These are phyloP conservation scores for Eretmochelys imbricata DNA, from an alignment of 2,113 vertebrate genomes.

Conservation along the genomic window DNA sequence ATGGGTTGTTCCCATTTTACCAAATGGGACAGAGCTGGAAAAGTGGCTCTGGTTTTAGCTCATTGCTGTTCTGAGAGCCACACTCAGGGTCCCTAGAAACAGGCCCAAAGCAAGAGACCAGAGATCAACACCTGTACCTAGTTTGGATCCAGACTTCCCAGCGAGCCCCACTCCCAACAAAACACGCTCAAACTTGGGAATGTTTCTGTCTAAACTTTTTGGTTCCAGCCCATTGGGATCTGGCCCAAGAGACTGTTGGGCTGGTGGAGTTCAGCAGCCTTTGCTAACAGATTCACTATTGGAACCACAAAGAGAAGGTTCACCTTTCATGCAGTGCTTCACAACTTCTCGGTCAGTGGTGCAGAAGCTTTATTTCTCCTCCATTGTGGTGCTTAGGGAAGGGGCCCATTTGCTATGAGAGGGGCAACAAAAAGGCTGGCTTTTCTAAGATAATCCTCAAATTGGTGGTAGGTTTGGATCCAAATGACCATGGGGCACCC, in stretches of 20 bases:
- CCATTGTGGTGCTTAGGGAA: background rate
- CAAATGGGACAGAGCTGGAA: background rate
- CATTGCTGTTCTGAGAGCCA: background rate
- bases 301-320: rapidly evolving
- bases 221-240: background rate
- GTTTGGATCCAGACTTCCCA: background rate
- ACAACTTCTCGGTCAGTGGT: background rate
- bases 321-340: background rate
- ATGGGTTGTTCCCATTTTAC: background rate
- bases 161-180: background rate
- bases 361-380: background rate
- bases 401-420: background rate
- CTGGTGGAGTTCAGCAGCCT: background rate
- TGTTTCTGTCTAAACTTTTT: background rate
- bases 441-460: background rate
- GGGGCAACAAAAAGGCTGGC: constrained; percentile 21
- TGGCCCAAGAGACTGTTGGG: background rate
- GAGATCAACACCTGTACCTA: background rate
- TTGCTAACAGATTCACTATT: background rate
- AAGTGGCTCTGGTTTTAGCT: constrained; percentile 6
- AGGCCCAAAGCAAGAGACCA: background rate
- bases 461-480: rapidly evolving
- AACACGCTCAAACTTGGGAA: background rate
- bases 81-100: rapidly evolving
- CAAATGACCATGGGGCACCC: background rate